Evolutionary conservation across 1,140 invertebrate species (phyloP).

Genomic region (Charaxes varanes): DNA sequence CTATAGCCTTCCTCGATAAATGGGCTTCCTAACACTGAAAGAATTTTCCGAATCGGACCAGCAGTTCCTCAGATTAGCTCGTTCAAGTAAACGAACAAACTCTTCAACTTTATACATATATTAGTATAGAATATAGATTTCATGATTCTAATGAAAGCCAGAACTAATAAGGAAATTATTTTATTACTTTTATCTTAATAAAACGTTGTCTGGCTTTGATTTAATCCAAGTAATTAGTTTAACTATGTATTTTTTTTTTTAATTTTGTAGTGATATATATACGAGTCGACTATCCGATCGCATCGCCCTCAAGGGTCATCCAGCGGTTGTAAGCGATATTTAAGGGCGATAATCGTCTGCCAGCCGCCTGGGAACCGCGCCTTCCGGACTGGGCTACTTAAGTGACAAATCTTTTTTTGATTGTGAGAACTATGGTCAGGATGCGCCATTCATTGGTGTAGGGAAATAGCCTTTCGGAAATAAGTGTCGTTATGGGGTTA

Average conservation of each 20-base stretch:
- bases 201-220: no score
- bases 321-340: slow-evolving; percentile 50
- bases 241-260: slow-evolving; percentile 7
- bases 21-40: no score
- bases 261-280: neutral
- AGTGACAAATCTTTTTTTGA: slow-evolving; percentile 73
- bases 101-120: no score
- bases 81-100: no score
- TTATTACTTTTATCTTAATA: no score
- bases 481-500: neutral
- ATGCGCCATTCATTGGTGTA: slow-evolving; percentile 31
- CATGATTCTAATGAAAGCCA: no score
- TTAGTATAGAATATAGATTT: no score
- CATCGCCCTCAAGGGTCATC: slow-evolving; percentile 43
- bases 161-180: no score
- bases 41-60: no score
- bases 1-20: no score
- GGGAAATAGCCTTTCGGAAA: slow-evolving; percentile 23
- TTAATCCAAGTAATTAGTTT: slow-evolving; percentile 5
- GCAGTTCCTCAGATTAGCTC: no score
- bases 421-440: slow-evolving; percentile 58
- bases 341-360: slow-evolving; percentile 58
- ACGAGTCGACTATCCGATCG: slow-evolving; percentile 36
- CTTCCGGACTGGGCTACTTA: slow-evolving; percentile 53
- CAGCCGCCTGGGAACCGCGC: slow-evolving; percentile 50